These are phyloP conservation scores for Nannoperca obscura DNA, from an alignment of 2,797 vertebrate genomes.

Conservation along the genomic window DNA sequence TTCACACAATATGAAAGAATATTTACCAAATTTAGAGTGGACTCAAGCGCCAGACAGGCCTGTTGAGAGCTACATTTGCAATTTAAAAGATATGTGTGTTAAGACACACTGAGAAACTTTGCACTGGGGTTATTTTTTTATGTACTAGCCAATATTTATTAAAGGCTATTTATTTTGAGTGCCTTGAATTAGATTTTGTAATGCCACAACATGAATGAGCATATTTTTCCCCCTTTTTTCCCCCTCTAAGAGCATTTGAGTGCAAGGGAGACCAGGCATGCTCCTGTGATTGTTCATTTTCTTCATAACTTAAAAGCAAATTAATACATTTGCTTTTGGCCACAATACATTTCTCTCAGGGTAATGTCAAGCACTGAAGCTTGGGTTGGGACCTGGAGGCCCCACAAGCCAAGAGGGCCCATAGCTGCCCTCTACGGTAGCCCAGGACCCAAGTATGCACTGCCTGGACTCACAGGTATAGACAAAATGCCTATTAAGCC, in stretches of 20 bases:
- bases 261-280: not conserved
- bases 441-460: conserved; percentile 91
- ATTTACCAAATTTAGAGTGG: not conserved
- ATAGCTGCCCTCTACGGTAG: conserved; percentile 89
- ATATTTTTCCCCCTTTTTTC: not conserved
- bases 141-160: not conserved
- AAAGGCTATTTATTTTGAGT: not conserved
- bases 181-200: not conserved
- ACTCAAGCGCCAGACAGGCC: not conserved
- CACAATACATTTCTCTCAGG: conserved; percentile 9
- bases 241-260: not conserved
- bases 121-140: not conserved
- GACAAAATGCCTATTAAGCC: not conserved
- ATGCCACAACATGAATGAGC: not conserved
- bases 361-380: conserved; percentile 78
- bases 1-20: not conserved
- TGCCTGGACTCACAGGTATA: conserved; percentile 89
- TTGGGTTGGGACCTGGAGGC: conserved; percentile 92
- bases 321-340: not conserved
- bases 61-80: not conserved
- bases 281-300: not conserved
- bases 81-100: not conserved
- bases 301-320: not conserved
- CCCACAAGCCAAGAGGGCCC: conserved; percentile 90
- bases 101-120: not conserved